Percentiles rank a stretch among this genome's conserved stretches.
These are phyloP conservation scores for Orientallactaga bullata DNA, from an alignment of 2,113 vertebrate species.

Conservation along the genomic window DNA sequence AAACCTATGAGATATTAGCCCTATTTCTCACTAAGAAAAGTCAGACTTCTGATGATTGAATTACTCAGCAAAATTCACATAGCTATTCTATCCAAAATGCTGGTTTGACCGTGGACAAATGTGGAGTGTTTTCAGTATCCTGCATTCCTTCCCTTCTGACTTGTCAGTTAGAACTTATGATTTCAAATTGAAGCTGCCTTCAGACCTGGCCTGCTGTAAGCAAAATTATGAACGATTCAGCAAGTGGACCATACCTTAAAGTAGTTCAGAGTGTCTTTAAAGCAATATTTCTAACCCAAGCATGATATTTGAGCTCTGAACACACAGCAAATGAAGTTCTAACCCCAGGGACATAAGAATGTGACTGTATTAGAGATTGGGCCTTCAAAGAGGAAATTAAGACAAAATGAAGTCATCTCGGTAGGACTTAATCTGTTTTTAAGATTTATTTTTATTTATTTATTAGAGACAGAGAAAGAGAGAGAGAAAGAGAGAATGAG, in stretches of 20 bases:
- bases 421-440: not conserved
- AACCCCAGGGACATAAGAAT: not conserved
- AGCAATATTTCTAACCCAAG: not conserved
- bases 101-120: not conserved
- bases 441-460: no score
- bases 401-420: not conserved
- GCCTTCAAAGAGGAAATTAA: not conserved
- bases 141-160: not conserved
- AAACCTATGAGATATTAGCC: not conserved
- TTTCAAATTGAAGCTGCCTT: not conserved
- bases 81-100: not conserved
- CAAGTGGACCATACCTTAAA: not conserved
- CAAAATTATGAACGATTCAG: not conserved
- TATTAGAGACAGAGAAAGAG: no score
- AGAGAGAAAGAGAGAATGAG: no score
- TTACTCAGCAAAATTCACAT: not conserved
- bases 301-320: not conserved
- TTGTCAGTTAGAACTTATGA: not conserved
- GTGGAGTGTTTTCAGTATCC: not conserved
- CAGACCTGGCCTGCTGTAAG: not conserved
- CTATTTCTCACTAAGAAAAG: not conserved
- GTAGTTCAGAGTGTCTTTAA: not conserved
- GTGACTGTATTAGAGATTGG: not conserved
- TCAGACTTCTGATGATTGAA: not conserved
- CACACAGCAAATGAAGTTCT: not conserved